A percentile compares a stretch with the other conserved stretches of the same genome.
These are phyloP conservation scores for Darevskia mixta DNA, from an alignment of 2,797 vertebrate genomes.

Conservation along the genomic window DNA sequence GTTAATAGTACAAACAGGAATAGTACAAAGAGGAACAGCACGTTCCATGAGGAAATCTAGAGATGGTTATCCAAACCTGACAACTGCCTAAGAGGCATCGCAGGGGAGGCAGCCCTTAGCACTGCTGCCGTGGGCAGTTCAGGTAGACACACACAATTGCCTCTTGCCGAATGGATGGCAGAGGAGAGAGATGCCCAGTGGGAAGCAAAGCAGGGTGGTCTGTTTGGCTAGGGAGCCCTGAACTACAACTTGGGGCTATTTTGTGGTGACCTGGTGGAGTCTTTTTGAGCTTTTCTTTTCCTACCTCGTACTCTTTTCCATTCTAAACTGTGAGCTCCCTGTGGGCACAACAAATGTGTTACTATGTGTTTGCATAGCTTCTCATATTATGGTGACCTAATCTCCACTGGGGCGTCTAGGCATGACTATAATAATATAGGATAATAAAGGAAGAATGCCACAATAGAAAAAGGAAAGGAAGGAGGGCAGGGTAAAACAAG, in stretches of 20 bases:
- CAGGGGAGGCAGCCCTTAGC: conserved; percentile 10
- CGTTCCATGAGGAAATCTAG: conserved; percentile 43
- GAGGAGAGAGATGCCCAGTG: conserved; percentile 1
- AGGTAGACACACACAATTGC: conserved; percentile 41
- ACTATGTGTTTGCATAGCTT: conserved; percentile 28
- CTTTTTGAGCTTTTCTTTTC: conserved; percentile 15
- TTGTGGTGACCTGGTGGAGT: neutral
- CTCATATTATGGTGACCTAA: neutral
- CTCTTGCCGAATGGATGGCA: conserved; percentile 26
- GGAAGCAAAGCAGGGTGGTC: conserved; percentile 22
- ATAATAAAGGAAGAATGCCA: conserved; percentile 15
- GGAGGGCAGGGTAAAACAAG: neutral
- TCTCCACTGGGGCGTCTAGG: conserved; percentile 7
- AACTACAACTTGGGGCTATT: neutral
- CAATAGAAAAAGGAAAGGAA: conserved; percentile 13
- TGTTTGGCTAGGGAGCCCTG: neutral
- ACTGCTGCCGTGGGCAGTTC: conserved; percentile 14
- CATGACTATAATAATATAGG: neutral
- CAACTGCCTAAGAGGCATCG: conserved; percentile 57
- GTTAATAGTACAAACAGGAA: conserved; percentile 50
- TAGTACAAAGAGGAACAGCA: conserved; percentile 40
- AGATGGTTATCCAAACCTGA: conserved; percentile 63
- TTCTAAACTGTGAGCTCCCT: conserved; percentile 14
- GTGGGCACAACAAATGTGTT: conserved; percentile 14
- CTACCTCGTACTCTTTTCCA: conserved; percentile 30